Conservation (phyloP, 2,797 vertebrate species). For the Buceros bicornis region DNA sequence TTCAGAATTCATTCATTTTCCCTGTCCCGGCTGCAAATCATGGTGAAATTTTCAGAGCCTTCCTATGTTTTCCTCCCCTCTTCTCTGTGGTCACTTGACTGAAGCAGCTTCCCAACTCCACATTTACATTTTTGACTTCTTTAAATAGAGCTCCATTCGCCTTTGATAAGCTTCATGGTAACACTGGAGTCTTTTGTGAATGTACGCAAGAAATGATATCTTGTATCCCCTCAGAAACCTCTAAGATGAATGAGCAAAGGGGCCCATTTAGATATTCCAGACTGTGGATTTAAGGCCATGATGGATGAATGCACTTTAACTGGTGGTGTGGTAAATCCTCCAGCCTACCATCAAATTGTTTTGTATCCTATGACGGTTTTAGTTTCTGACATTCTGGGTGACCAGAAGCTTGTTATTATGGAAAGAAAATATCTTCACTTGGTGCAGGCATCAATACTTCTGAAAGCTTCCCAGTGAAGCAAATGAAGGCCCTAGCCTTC, state of each 20-base stretch:
- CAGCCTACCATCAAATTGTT: background rate
- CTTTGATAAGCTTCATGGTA: background rate
- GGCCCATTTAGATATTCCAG: background rate
- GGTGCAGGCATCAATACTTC: background rate
- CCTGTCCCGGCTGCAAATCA: background rate
- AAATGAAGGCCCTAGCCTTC: background rate
- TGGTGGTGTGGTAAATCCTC: background rate
- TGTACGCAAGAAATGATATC: background rate
- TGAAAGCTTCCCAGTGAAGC: background rate
- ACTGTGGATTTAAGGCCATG: background rate
- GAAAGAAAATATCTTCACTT: background rate
- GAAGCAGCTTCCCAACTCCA: background rate
- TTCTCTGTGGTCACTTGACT: background rate
- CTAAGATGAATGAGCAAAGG: background rate
- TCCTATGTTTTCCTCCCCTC: background rate
- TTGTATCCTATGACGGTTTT: background rate
- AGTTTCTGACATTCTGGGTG: background rate
- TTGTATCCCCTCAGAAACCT: background rate
- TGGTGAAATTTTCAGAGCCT: background rate
- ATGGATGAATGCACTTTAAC: background rate
- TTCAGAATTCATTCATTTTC: background rate
- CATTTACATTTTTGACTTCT: constrained; percentile 7
- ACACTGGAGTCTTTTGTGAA: background rate
- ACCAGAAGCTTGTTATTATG: background rate
- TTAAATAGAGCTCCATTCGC: background rate